Evolutionary conservation across 2,888 invertebrate species (phyloP).

Genomic region (Cyclophora punctaria): DNA sequence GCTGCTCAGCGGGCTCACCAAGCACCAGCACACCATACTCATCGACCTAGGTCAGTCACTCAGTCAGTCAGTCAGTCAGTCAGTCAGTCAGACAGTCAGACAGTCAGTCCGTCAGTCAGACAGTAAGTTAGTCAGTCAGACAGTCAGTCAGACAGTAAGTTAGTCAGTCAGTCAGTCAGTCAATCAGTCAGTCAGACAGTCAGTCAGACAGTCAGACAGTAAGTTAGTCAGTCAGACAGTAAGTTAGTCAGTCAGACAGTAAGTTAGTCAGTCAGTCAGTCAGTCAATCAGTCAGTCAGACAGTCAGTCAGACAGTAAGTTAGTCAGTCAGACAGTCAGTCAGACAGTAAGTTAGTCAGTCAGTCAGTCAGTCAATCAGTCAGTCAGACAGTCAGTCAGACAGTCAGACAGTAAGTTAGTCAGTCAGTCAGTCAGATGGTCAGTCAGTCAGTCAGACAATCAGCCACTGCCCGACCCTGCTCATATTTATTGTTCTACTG

Average conservation of each 20-base stretch:
- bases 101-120: not conserved
- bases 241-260: slow-evolving; percentile 53
- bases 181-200: not conserved
- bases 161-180: no score
- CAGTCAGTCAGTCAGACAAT: not conserved
- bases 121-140: not conserved
- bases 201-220: not conserved
- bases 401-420: no score
- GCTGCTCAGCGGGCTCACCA: slow-evolving; percentile 89
- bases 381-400: no score
- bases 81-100: not conserved
- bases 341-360: no score
- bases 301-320: not conserved
- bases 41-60: slow-evolving; percentile 89
- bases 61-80: no score
- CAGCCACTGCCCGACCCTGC: not conserved
- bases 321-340: not conserved
- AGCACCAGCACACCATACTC: slow-evolving; percentile 96
- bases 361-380: slow-evolving; percentile 22
- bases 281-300: not conserved
- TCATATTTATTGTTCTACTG: no score
- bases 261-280: no score
- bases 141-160: slow-evolving; percentile 53
- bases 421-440: not conserved
- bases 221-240: not conserved